phyloP scores from a whole-genome alignment of 2,113 vertebrate genomes.

The Aegithalos caudatus region DNA sequence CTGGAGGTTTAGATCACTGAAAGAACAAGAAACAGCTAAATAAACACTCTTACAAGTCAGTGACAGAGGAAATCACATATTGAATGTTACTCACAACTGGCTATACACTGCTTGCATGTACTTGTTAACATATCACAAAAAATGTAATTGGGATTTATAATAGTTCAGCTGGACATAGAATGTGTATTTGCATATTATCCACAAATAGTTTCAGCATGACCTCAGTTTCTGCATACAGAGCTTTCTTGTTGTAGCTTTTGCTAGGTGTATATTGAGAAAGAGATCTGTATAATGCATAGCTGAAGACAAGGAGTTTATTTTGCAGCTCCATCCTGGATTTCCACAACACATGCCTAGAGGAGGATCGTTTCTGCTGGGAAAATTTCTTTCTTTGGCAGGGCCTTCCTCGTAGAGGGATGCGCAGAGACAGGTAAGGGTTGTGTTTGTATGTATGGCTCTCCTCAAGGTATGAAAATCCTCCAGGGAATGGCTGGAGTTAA shows the following conservation, averaged over 20 bases:
- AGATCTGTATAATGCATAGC: not conserved
- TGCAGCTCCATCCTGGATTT: not conserved
- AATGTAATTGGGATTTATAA: not conserved
- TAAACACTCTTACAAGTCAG: not conserved
- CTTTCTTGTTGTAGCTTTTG: not conserved
- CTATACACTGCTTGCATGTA: not conserved
- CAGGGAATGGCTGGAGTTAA: not conserved
- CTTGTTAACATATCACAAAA: not conserved
- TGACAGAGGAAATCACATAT: not conserved
- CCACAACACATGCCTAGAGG: accelerated
- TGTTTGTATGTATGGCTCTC: not conserved
- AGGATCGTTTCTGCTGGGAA: not conserved
- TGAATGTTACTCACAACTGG: not conserved
- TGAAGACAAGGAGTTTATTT: not conserved
- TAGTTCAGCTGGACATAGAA: not conserved
- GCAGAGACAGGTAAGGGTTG: not conserved
- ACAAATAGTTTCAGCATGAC: not conserved
- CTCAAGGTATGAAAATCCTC: not conserved
- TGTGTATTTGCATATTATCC: not conserved
- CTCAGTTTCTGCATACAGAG: not conserved
- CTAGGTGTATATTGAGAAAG: not conserved
- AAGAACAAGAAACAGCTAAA: not conserved
- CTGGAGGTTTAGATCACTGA: not conserved
- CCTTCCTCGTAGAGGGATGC: not conserved
- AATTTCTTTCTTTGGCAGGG: not conserved